Evolutionary conservation across 1,140 invertebrate species (phyloP).

Genomic region (Neuroterus valhalla): DNA sequence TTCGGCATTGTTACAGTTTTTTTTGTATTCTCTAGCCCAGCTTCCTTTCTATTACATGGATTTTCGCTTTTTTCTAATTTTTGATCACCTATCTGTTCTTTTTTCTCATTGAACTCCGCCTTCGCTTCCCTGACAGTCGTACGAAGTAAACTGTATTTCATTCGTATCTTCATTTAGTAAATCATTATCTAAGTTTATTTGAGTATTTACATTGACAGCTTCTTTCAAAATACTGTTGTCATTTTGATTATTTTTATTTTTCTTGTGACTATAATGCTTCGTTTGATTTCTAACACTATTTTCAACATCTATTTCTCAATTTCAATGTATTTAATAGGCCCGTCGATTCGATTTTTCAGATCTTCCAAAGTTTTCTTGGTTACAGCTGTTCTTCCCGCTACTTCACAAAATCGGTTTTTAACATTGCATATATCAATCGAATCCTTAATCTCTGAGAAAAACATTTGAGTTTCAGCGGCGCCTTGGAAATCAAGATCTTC

Average conservation of each 20-base stretch:
- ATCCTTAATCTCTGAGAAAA: constrained; percentile 56
- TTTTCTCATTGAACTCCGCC: no score
- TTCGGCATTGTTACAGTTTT: no score
- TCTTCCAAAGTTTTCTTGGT: constrained; percentile 32
- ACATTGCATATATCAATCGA: constrained; percentile 61
- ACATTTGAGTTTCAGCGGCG: constrained; percentile 44
- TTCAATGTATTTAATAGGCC: constrained; percentile 43
- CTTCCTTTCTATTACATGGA: no score
- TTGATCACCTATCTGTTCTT: no score
- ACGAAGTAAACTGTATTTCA: no score
- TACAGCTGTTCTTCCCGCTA: constrained; percentile 24
- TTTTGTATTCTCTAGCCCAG: no score
- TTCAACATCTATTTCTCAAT: constrained; percentile 34
- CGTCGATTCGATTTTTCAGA: constrained; percentile 41
- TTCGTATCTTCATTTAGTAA: no score
- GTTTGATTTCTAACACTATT: neutral
- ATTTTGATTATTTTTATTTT: neutral
- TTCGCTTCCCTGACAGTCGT: no score
- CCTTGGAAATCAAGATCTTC: constrained; percentile 48
- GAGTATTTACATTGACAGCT: no score
- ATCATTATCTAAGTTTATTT: no score
- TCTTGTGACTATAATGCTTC: neutral
- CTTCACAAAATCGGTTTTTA: constrained; percentile 46
- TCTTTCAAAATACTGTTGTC: no score
- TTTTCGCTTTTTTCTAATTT: no score